Evolutionary conservation across 2,113 vertebrate genomes (phyloP).

Genomic region (Cranoglanis bouderius): DNA sequence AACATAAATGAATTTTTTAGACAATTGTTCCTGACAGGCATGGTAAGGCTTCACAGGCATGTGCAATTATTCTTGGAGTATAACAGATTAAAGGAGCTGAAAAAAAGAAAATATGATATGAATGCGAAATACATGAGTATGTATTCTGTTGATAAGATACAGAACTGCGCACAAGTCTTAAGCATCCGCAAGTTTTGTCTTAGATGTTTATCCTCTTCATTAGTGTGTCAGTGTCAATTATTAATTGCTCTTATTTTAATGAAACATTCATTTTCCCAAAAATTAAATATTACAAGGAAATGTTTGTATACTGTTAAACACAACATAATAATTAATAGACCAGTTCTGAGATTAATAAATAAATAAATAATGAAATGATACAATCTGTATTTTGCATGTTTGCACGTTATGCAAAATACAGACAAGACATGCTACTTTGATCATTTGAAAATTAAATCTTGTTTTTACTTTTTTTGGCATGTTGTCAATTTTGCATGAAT

Average conservation of each 20-base stretch:
- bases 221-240: neutral
- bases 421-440: too few species aligned
- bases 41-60: neutral
- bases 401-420: neutral
- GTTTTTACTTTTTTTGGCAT: too few species aligned
- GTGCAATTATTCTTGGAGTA: neutral
- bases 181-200: too few species aligned
- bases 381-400: neutral
- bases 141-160: neutral
- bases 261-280: neutral
- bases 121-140: neutral
- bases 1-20: neutral
- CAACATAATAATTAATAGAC: neutral
- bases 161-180: neutral
- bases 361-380: neutral
- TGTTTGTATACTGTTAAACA: neutral
- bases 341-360: too few species aligned
- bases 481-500: too few species aligned
- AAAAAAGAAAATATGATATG: neutral
- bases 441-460: too few species aligned
- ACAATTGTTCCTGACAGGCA: neutral
- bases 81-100: neutral
- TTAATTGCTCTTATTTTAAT: too few species aligned
- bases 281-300: neutral
- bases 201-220: neutral